Conservation (phyloP, 2,797 vertebrate genomes). For the Huso huso region DNA sequence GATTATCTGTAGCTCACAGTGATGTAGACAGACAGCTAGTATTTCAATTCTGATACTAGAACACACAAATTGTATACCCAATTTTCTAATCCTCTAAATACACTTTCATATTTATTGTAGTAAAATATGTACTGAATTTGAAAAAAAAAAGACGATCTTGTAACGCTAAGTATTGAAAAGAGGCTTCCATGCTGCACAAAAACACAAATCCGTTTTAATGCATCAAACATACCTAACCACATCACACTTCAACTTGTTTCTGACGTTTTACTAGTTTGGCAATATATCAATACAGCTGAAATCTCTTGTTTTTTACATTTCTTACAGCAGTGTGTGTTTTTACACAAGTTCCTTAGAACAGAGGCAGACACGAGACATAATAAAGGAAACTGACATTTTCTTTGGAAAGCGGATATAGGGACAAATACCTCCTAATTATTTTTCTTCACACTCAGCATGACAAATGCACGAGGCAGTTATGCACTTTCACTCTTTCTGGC, state of each 20-base stretch:
- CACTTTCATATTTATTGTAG: no score
- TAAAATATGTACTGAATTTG: no score
- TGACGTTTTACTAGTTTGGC: slow-evolving; percentile 58
- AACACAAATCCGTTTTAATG: slow-evolving; percentile 52
- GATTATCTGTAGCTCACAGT: no score
- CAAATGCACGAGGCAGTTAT: slow-evolving; percentile 43
- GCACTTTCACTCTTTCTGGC: slow-evolving; percentile 40
- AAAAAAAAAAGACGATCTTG: slow-evolving; percentile 26
- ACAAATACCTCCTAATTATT: slow-evolving; percentile 62
- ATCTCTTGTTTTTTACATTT: slow-evolving; percentile 46
- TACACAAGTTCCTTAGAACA: slow-evolving; percentile 54
- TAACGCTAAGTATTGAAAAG: slow-evolving; percentile 43
- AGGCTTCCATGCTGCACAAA: slow-evolving; percentile 33
- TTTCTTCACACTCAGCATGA: slow-evolving; percentile 54
- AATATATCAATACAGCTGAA: slow-evolving; percentile 53
- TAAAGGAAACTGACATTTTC: slow-evolving; percentile 61
- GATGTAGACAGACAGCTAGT: no score
- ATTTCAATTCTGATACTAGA: no score
- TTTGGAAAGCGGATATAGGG: slow-evolving; percentile 42
- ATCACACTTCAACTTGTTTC: slow-evolving; percentile 50
- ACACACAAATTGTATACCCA: no score
- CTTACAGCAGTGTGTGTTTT: slow-evolving; percentile 57
- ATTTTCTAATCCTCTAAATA: no score
- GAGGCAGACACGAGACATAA: slow-evolving; percentile 59
- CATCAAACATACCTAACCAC: slow-evolving; percentile 56